Evolutionary conservation across 2,888 invertebrate species (phyloP), one percentile per base, ranked within the genome.

Genomic region (Petrophora chlorosata): DNA sequence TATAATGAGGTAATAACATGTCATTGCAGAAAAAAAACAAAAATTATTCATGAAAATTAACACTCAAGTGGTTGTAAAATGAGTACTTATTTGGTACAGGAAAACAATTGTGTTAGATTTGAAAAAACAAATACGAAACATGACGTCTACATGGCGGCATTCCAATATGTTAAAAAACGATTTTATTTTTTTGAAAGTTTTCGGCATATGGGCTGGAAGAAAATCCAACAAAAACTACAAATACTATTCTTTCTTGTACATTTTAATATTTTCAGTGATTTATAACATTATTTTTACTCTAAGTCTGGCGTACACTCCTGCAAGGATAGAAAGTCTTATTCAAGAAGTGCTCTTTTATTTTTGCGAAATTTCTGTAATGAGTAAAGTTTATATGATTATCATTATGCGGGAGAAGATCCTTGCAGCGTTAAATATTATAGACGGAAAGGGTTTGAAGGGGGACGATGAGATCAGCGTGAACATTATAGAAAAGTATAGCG

Each of bases 281-380:
- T 86, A 85, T 47, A 76, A 81, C 34, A 25, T 72, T 12, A 63
- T 86, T 12, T 56, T 87, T 3, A 76, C 80, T 9, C 12, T 85
- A 7, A 86, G 82, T 55, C 54, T 87, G 22, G 34, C 71, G 28
- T 81, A 73, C 36, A 82, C 81, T 1, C 85, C 85, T 0, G 62
- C 56, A 15, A 74, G 70, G 62, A 68, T 87, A n/a, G 83, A 85
- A 47, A 49, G 75, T 35, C 42, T 85, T 19, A 69, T 87, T 12
- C 71, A 65, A 1, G 86, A 88, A 74, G 73, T 78, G 2, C 75
- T 81, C 52, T 83, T 81, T 63, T 78, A 72, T 59, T 80, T 82
- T 39, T 79, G 74, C 16, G 79, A 78, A 70, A 59, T 82, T 19
- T 59, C 73, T 8, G 73, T 79, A 3, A 56, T 63, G 25, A 56